A percentile compares a stretch with the other conserved stretches of the same genome.
phyloP scores from a whole-genome alignment of 2,888 invertebrate species.

The Pheosia tremula region DNA sequence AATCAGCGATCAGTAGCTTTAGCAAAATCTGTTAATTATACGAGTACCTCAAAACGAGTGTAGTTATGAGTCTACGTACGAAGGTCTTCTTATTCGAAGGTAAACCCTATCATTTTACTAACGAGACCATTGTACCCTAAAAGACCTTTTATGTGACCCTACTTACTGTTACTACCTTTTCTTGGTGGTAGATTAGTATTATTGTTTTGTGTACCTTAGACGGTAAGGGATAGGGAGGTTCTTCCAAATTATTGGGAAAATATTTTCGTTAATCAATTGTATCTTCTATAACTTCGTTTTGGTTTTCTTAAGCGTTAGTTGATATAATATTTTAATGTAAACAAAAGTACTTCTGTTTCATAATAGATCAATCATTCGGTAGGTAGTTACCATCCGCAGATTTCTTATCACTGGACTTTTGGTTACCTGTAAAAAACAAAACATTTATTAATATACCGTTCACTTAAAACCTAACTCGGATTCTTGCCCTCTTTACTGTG shows the following conservation, averaged over 20 bases:
- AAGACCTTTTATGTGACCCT: slow-evolving; percentile 15
- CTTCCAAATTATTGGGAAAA: too few relatives aligned
- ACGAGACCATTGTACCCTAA: slow-evolving; percentile 29
- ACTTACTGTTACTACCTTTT: slow-evolving; percentile 22
- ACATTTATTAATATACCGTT: not conserved
- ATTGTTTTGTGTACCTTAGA: not conserved
- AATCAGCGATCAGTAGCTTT: not conserved
- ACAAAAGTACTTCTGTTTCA: too few relatives aligned
- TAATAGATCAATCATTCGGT: too few relatives aligned
- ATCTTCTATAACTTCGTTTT: too few relatives aligned
- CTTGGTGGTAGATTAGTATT: slow-evolving; percentile 27
- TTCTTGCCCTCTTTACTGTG: too few relatives aligned
- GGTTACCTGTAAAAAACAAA: slow-evolving; percentile 31
- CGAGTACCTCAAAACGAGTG: too few relatives aligned
- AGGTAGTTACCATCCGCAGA: too few relatives aligned
- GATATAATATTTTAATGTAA: too few relatives aligned
- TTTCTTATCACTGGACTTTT: not conserved
- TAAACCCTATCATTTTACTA: slow-evolving; percentile 39
- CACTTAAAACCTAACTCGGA: not conserved
- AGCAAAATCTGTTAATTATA: not conserved
- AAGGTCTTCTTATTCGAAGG: slow-evolving; percentile 28
- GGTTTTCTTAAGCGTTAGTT: too few relatives aligned
- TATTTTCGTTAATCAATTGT: too few relatives aligned
- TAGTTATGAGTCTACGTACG: not conserved
- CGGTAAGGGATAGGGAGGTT: too few relatives aligned